Conservation (phyloP, 2,888 invertebrate species). For the Cylindroiulus punctatus region DNA sequence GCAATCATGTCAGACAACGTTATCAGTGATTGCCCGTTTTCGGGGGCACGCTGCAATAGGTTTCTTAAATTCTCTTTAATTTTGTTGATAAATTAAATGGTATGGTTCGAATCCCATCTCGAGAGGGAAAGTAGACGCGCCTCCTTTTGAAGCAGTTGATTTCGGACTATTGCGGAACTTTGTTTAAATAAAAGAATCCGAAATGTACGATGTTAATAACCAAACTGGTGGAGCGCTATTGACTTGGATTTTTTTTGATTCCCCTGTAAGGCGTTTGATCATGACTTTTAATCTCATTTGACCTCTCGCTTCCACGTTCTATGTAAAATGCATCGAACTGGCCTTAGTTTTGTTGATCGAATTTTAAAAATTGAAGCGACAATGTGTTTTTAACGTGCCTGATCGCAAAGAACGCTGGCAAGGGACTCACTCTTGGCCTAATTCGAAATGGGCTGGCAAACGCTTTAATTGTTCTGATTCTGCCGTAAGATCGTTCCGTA, state of each 20-base stretch:
- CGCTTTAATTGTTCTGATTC: not conserved
- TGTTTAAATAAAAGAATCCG: not conserved
- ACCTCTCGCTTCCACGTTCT: not conserved
- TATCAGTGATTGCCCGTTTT: not conserved
- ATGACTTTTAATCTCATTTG: not conserved
- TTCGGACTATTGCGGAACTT: no score
- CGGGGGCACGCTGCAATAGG: not conserved
- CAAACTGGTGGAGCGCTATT: not conserved
- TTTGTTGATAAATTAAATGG: no score
- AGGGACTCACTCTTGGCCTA: not conserved
- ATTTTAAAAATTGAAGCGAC: constrained; percentile 28
- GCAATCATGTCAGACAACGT: not conserved
- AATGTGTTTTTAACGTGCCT: not conserved
- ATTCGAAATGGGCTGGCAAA: not conserved
- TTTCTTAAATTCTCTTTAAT: no score
- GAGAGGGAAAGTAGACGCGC: no score
- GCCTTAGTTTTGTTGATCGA: not conserved
- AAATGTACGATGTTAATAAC: not conserved
- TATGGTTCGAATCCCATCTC: no score
- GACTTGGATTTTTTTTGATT: not conserved
- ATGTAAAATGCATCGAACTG: not conserved
- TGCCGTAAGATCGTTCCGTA: not conserved
- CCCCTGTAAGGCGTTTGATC: not conserved
- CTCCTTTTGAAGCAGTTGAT: no score
- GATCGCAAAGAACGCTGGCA: not conserved